Conservation (phyloP, 2,888 invertebrate species). For the Melipona bicolor region DNA sequence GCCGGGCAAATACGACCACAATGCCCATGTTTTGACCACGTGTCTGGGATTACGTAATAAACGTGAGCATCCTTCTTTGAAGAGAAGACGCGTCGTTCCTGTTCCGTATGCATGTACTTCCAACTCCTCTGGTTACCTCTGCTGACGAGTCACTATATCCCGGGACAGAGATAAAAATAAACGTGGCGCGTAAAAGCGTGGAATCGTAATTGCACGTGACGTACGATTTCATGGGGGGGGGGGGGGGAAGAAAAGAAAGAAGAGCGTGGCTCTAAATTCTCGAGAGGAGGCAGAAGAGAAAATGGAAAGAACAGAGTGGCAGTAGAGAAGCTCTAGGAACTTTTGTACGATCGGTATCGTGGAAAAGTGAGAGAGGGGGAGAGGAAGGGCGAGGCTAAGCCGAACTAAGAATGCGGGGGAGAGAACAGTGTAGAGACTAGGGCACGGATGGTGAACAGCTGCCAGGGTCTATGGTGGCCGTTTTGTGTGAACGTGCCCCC, state of each 20-base stretch:
- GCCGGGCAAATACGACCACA: slow-evolving; percentile 36
- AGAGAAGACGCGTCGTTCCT: slow-evolving; percentile 8
- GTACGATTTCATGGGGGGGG: neutral
- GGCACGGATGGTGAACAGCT: slow-evolving; percentile 82
- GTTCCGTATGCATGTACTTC: neutral
- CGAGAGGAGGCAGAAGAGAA: slow-evolving; percentile 7
- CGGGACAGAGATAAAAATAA: slow-evolving; percentile 2
- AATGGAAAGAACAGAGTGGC: neutral
- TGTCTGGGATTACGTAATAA: slow-evolving; percentile 55
- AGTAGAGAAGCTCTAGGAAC: slow-evolving; percentile 14
- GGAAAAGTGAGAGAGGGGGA: neutral
- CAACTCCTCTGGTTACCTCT: slow-evolving; percentile 26
- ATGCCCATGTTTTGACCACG: slow-evolving; percentile 54
- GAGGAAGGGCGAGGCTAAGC: slow-evolving; percentile 69
- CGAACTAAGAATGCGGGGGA: slow-evolving; percentile 80
- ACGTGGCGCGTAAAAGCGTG: neutral
- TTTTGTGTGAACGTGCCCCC: slow-evolving; percentile 77
- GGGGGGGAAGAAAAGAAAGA: neutral
- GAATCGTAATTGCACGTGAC: neutral
- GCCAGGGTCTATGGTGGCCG: slow-evolving; percentile 76
- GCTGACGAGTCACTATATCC: neutral
- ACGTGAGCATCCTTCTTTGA: slow-evolving; percentile 22
- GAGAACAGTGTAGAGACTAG: slow-evolving; percentile 73
- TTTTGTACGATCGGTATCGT: slow-evolving; percentile 12
- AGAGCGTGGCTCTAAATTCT: slow-evolving; percentile 1